These are phyloP conservation scores for Lissocephala sabroskyi DNA, from an alignment of 2,888 invertebrate species.

Conservation along the genomic window DNA sequence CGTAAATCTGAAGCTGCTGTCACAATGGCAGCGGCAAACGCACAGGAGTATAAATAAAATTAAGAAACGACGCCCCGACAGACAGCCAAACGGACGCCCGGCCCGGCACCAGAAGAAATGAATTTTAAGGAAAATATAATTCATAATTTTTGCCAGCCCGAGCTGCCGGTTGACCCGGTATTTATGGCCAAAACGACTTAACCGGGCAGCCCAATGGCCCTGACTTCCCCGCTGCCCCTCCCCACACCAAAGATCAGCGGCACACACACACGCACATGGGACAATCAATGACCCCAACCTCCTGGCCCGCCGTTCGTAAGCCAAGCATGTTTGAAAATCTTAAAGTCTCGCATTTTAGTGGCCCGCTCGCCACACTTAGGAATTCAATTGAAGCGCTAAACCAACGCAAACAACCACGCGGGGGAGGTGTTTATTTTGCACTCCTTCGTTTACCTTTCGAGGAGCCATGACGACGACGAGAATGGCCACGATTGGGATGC, in stretches of 20 bases:
- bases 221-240: background rate
- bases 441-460: slow-evolving; percentile 46
- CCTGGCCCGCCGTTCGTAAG: slow-evolving; percentile 32
- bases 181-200: slow-evolving; percentile 18
- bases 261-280: slow-evolving; percentile 41
- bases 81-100: slow-evolving; percentile 3
- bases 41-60: slow-evolving; percentile 50
- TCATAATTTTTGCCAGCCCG: slow-evolving; percentile 39
- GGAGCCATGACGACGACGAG: slow-evolving; percentile 11
- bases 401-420: slow-evolving; percentile 18
- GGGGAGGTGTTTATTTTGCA: slow-evolving; percentile 14
- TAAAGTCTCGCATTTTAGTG: slow-evolving; percentile 43
- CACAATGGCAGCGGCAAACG: slow-evolving; percentile 8
- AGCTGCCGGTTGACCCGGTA: background rate
- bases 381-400: slow-evolving; percentile 47
- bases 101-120: slow-evolving; percentile 11
- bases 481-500: slow-evolving; percentile 31
- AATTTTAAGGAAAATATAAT: slow-evolving; percentile 51
- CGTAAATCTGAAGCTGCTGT: slow-evolving; percentile 43
- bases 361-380: slow-evolving; percentile 38
- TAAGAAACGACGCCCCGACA: slow-evolving; percentile 25
- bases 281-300: slow-evolving; percentile 17
- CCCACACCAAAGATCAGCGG: slow-evolving; percentile 34
- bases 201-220: slow-evolving; percentile 9
- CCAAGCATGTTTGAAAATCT: slow-evolving; percentile 55